These are phyloP conservation scores for Hirudo medicinalis DNA, from an alignment of 1,140 invertebrate genomes.

Conservation along the genomic window DNA sequence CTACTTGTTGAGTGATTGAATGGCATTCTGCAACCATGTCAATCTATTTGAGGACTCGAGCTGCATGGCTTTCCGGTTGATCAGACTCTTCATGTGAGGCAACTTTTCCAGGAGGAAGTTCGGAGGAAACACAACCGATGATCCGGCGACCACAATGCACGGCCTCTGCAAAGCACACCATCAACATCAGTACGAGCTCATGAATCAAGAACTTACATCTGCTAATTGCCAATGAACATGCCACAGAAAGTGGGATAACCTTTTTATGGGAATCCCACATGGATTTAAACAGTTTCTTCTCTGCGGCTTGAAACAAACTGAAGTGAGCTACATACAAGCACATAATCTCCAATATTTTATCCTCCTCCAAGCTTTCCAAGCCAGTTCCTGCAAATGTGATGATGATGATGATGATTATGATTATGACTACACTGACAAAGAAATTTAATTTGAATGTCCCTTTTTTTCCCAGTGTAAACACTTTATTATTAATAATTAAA, in stretches of 20 bases:
- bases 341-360: constrained; percentile 57
- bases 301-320: constrained; percentile 59
- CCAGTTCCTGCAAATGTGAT: constrained; percentile 33
- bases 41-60: constrained; percentile 45
- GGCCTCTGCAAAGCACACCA: constrained; percentile 40
- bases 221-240: no score
- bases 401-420: no score
- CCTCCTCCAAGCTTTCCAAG: constrained; percentile 43
- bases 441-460: no score
- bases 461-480: no score
- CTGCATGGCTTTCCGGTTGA: constrained; percentile 51
- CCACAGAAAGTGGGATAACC: constrained; percentile 36
- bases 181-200: no score
- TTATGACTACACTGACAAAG: no score
- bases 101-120: constrained; percentile 54
- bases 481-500: no score
- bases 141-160: constrained; percentile 58
- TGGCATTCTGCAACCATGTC: constrained; percentile 48
- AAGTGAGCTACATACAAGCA: constrained; percentile 56
- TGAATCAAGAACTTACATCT: no score
- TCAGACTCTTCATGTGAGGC: constrained; percentile 45
- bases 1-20: constrained; percentile 47
- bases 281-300: constrained; percentile 62
- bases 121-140: constrained; percentile 65
- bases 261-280: constrained; percentile 62